A percentile compares a stretch with the other conserved stretches of the same genome.
phyloP scores from a whole-genome alignment of 2,113 vertebrate species.

The Saguinus midas region DNA sequence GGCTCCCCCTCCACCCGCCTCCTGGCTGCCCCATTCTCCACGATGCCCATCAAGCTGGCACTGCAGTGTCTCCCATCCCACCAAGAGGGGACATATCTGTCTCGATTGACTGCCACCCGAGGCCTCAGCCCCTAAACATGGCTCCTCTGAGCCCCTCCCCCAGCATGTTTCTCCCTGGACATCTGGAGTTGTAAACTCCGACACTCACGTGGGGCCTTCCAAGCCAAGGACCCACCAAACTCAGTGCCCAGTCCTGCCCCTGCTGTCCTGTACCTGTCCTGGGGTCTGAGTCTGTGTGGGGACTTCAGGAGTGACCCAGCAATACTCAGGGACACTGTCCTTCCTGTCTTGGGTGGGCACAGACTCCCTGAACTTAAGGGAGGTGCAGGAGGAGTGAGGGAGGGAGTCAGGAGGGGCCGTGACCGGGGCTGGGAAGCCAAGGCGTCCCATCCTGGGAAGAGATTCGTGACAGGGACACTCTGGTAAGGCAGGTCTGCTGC shows the following conservation, averaged over 20 bases:
- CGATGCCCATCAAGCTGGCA: not conserved
- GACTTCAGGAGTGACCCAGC: not conserved
- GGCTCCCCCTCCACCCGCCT: not conserved
- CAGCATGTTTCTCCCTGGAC: too few relatives aligned
- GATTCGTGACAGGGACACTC: not conserved
- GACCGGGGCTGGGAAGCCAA: not conserved
- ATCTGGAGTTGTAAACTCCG: not conserved
- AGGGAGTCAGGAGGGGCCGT: rapidly evolving
- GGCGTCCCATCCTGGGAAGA: not conserved
- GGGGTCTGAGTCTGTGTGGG: not conserved
- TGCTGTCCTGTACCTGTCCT: not conserved
- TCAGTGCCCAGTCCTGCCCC: not conserved
- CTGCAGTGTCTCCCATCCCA: not conserved
- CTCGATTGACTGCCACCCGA: not conserved
- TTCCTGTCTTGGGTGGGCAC: not conserved
- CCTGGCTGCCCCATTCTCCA: not conserved
- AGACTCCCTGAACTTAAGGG: not conserved
- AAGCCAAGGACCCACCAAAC: not conserved
- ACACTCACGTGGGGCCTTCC: not conserved
- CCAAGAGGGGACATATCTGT: too few relatives aligned
- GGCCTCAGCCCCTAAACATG: not conserved
- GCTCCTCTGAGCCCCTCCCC: not conserved
- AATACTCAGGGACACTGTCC: not conserved
- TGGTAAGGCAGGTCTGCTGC: not conserved
- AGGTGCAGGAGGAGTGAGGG: not conserved